phyloP scores from a whole-genome alignment of 2,797 vertebrate genomes.

The Tympanoctomys barrerae region DNA sequence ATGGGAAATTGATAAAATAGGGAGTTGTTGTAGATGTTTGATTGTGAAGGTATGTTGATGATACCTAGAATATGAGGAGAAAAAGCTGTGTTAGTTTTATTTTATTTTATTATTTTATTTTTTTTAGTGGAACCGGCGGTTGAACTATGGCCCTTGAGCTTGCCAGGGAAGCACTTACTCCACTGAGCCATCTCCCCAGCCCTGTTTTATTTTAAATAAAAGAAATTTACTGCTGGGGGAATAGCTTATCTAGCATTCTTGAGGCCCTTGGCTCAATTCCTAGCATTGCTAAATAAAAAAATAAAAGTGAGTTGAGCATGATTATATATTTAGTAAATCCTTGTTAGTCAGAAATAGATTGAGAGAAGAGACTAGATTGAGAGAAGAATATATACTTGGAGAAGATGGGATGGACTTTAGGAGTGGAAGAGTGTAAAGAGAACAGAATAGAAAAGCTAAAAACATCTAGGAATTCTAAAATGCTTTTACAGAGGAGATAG shows the following conservation, averaged over 20 bases:
- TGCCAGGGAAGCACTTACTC: no score
- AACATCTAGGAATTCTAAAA: background rate
- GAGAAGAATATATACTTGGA: background rate
- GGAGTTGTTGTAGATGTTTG: background rate
- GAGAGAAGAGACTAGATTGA: background rate
- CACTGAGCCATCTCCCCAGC: no score
- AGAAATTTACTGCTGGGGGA: background rate
- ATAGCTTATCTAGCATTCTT: background rate
- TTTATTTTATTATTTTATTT: no score
- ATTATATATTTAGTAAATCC: background rate
- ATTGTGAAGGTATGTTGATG: background rate
- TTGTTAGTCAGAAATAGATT: background rate
- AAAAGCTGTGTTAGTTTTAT: background rate
- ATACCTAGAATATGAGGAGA: background rate
- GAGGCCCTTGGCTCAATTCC: background rate
- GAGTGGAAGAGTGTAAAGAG: background rate
- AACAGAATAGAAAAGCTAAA: background rate
- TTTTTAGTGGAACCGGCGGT: no score
- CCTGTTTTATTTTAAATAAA: slow-evolving; percentile 25
- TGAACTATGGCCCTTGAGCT: no score
- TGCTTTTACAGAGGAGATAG: background rate
- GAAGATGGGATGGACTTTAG: background rate
- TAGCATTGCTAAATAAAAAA: background rate
- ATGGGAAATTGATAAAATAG: background rate
- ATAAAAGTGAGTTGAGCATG: background rate